Evolutionary conservation across 2,113 vertebrate genomes (phyloP), one percentile per base, ranked within the genome.

Genomic region (Nycticorax nycticorax): DNA sequence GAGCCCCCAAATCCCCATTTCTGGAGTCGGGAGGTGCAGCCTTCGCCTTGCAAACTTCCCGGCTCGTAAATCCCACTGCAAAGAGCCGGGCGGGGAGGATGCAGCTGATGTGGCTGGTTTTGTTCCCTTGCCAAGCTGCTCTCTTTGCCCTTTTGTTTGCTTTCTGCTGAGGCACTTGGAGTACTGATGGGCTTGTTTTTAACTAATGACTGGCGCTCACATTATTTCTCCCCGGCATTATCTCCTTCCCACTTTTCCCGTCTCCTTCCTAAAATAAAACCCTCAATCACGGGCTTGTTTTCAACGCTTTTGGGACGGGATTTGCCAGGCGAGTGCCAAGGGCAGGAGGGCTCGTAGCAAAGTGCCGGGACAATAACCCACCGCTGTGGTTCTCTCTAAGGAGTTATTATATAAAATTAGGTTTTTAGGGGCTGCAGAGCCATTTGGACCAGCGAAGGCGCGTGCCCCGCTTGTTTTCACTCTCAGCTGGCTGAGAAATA

Each of bases 81-180:
- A 56, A 52, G 68, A 88, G 60, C 55, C 0, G 28, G 66, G 71
- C 33, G 0, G 45, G 85, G 37, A 55, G 87, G 91, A 33, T 64
- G 93, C 96, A 95, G 91, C 93, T 89, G 95, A 94, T 15, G 78
- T 8, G 50, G 43, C 52, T 63, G 95, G 90, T n/a, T 52, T 41
- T 67, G 22, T 68, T 86, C 91, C 78, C 32, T 27, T 57, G 35
- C 96, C 95, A 96, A 85, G 78, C 90, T 88, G 93, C 85, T 96
- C 91, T 72, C 95, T 80, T 75, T 60, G 96, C 96, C 97, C 96
- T 95, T 97, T 95, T 92, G 90, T 97, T 96, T 68, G 77, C 95
- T 80, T 4, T 59, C 55, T 47, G 57, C 68, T 19, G 63, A 79
- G 52, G 69, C 92, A n/a, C 90, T 93, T 35, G 72, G 68, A 55